These are phyloP conservation scores for Napeogenes sylphis DNA, from an alignment of 2,888 invertebrate genomes.

Conservation along the genomic window DNA sequence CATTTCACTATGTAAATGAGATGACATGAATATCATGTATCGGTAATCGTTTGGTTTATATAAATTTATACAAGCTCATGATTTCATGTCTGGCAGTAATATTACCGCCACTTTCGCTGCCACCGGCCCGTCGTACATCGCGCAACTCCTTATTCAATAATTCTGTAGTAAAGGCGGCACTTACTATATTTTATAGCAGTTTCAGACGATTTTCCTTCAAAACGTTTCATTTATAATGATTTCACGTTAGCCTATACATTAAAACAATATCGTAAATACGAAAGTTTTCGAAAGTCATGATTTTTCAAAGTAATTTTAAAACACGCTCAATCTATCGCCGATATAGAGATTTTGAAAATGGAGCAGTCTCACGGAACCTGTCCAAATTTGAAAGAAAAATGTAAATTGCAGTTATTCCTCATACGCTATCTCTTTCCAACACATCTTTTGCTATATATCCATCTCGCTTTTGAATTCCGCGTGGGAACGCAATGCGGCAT, in stretches of 20 bases:
- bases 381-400: slow-evolving; percentile 44
- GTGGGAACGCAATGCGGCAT: slow-evolving; percentile 67
- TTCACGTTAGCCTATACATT: background rate
- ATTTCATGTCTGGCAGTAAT: slow-evolving; percentile 23
- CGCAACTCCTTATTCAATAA: slow-evolving; percentile 16
- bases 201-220: background rate
- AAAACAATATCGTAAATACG: background rate
- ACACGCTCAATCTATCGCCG: too few relatives aligned
- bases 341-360: slow-evolving; percentile 11
- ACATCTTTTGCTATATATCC: slow-evolving; percentile 34
- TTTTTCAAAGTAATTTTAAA: too few relatives aligned
- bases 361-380: slow-evolving; percentile 15
- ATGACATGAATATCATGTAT: too few relatives aligned
- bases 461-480: slow-evolving; percentile 53
- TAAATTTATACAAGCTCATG: slow-evolving; percentile 10
- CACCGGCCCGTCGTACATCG: slow-evolving; percentile 16
- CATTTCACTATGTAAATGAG: too few relatives aligned
- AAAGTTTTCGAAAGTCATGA: too few relatives aligned
- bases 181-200: slow-evolving; percentile 6
- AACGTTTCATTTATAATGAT: background rate
- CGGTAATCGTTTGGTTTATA: too few relatives aligned
- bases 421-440: slow-evolving; percentile 34
- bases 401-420: slow-evolving; percentile 43
- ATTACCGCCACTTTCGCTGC: slow-evolving; percentile 23
- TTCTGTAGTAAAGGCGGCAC: slow-evolving; percentile 16